Base-by-base conservation (phyloP, 2,797 vertebrate species). In the Brachymystax lenok region DNA sequence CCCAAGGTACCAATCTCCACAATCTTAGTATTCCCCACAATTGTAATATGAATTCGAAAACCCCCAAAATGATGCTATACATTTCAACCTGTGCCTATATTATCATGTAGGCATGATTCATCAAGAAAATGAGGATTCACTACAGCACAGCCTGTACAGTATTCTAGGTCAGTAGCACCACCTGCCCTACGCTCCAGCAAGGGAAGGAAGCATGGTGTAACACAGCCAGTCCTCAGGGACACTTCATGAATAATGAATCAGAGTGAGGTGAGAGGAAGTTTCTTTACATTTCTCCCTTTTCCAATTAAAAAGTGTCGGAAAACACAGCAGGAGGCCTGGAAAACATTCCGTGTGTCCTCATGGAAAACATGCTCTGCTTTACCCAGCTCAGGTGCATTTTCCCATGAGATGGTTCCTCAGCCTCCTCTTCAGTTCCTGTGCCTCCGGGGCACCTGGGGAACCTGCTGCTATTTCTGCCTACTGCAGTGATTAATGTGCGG, bases 241-340 rank as follows among this genome's bases (percentile, higher is more conserved):
- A 50, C 69, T 33, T 46, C 51, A 88, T 88, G 79, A 88, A 85
- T 84, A 83, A 84, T 79, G 61, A 35, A 88, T 79, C 74, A 63
- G 74, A 83, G 78, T 59, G 76, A 83, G 81, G 82, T 83, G 76
- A 86, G 72, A 28, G 40, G 59, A 78, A 76, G 74, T 84, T 82
- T 78, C 79, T 82, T 51, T 64, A 69, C 74, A 67, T 75, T 69
- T 30, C 63, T 79, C 28, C 61, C 77, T 35, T 72, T 35, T 82
- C 83, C 85, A 84, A 84, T 82, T 86, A 82, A 83, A 84, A 74
- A 78, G 80, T 74, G 75, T 80, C 72, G 71, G 76, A 68, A 56
- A 63, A 28, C 79, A 71, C 77, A 76, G 74, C 54, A 24, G 56
- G 79, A 74, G 71, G 69, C 24, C 21, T n/a, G 16, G 19, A n/a